Evolutionary conservation across 1,140 invertebrate species (phyloP), one percentile per base, ranked within the genome.

Genomic region (Oreohelix idahoensis): DNA sequence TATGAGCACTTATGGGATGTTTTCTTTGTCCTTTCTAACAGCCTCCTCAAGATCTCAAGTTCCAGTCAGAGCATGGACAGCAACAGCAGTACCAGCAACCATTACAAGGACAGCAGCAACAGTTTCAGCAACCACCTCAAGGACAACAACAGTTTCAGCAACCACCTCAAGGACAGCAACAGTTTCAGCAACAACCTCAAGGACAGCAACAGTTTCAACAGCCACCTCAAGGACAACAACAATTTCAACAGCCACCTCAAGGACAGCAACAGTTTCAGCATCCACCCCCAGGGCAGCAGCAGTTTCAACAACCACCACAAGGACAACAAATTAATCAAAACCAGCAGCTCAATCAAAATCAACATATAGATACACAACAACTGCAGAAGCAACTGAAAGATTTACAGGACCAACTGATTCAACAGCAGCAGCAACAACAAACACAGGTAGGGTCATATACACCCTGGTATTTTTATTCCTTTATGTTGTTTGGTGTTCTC

Each of bases 11-110:
- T 23, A 26, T 58, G 51, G 26, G 26, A 23, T 58, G 23, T 23
- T 15, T 58, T 10, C 8, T 58, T 10, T 58, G 51, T 58, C 23
- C 26, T 84, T 49, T 75, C 83, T 69, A 36, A 66, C 76, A 87
- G 85, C 84, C 84, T 87, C 20, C 78, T 83, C 35, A 77, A 86
- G 39, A 87, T 87, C 84, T 81, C 84, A 83, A 84, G n/a, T 83
- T 83, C 29, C 82, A 81, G 38, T 75, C 58, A 75, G 53, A 66
- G 26, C 51, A 58, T 23, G 29, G 13, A 53, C 69, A 76, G 58
- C 66, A 69, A 35, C 69, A 76, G 35, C 80, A 78, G 53, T 49
- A 35, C 83, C 84, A 88, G 78, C 85, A 84, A 4, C 51, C 51
- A 15, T 51, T 78, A 32, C 70, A 66, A 32, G 29, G 13, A 53